Evolutionary conservation across 2,797 vertebrate genomes (phyloP), one percentile per base, ranked within the genome.

Genomic region (Nyctibius grandis): DNA sequence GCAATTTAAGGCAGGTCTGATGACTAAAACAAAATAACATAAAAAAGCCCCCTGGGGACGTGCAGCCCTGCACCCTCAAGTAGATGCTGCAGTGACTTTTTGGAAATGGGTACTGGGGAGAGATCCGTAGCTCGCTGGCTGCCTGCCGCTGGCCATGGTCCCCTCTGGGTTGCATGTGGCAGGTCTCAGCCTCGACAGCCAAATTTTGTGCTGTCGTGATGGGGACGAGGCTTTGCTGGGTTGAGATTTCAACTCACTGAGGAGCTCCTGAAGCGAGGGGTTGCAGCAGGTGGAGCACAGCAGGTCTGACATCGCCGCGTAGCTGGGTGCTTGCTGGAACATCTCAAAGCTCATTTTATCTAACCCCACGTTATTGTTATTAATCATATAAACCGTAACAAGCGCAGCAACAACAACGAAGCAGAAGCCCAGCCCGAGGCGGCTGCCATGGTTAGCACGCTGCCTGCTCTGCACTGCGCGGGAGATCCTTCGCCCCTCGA

Each of bases 41-140:
- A 0, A 17, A 18, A 53, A 60, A 31, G 12, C 12, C 18, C 6
- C 12, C 3, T 2, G 12, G 8, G 23, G 15, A 26, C 34, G 29
- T 3, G 5, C 11, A 57, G 23, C 18, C 61, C 67, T 69, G 47
- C 11, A 28, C 6, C 26, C 17, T 56, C 75, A 61, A 61, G 42
- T 18, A 73, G n/a, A 25, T 16, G 17, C 68, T 89, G n/a, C 57
- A 61, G 19, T 12, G 48, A 15, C 6, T 1, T 20, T 21, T 64
- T 78, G 45, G 53, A 72, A 60, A 16, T 0, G 1, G 15, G 23
- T 56, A 20, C 15, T 1, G 0, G 69, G 53, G 47, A 74, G 57
- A 70, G 88, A 61, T 48, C 40, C 20, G 50, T 3, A 69, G 11
- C 5, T 59, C 4, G 0, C 31, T 22, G 50, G 2, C 14, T 25